These are phyloP conservation scores for Lucinisca nassula DNA, from an alignment of 2,888 invertebrate genomes.

Conservation along the genomic window DNA sequence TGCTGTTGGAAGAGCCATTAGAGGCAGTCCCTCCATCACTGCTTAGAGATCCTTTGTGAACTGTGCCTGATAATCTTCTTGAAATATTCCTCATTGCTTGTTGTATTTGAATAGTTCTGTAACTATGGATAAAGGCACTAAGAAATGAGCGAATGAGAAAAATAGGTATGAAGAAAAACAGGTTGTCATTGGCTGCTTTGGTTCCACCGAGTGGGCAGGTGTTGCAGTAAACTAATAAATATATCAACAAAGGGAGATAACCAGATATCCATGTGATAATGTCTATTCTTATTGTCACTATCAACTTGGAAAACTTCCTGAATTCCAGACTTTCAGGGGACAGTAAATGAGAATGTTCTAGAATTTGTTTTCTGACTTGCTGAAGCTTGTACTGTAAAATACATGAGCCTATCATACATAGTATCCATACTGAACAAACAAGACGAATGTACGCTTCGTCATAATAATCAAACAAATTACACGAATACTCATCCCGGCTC, in stretches of 20 bases:
- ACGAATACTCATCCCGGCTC: conserved; percentile 64
- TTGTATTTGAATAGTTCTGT: conserved; percentile 72
- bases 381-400: conserved; percentile 62
- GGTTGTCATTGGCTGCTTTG: conserved; percentile 49
- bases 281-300: conserved; percentile 73
- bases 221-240: conserved; percentile 68
- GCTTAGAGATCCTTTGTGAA: not conserved
- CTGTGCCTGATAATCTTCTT: not conserved
- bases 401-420: conserved; percentile 65
- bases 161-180: conserved; percentile 76
- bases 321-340: conserved; percentile 70
- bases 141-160: conserved; percentile 78
- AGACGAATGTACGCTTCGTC: conserved; percentile 71
- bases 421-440: conserved; percentile 65
- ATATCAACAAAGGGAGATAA: conserved; percentile 77
- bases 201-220: conserved; percentile 50
- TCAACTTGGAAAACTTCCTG: conserved; percentile 70
- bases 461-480: conserved; percentile 75
- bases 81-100: conserved; percentile 60
- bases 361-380: conserved; percentile 32
- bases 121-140: conserved; percentile 76
- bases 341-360: conserved; percentile 50
- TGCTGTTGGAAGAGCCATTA: not conserved
- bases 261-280: conserved; percentile 70
- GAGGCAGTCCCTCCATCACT: not conserved